Evolutionary conservation across 1,140 invertebrate genomes (phyloP).

Genomic region (Drosophila punjabiensis): DNA sequence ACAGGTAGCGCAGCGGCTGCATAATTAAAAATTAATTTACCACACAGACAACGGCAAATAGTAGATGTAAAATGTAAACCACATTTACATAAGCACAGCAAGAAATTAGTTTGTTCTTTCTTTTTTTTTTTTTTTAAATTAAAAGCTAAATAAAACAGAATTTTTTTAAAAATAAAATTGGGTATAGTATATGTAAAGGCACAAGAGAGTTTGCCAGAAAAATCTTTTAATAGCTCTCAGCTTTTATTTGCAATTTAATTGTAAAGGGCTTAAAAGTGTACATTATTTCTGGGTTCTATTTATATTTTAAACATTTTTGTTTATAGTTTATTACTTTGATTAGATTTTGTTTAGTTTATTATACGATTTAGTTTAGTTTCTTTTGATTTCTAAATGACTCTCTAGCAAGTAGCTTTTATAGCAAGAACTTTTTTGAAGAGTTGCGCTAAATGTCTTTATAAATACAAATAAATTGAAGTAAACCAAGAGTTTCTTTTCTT

Average conservation of each 20-base stretch:
- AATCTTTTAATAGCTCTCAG: background rate
- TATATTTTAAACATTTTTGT: background rate
- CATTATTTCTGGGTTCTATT: background rate
- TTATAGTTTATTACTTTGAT: background rate
- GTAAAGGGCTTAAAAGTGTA: background rate
- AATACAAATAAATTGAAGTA: background rate
- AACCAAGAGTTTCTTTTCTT: background rate
- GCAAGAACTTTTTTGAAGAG: background rate
- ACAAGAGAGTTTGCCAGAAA: background rate
- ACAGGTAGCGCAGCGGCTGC: slow-evolving; percentile 33
- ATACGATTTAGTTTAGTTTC: background rate
- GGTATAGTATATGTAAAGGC: background rate
- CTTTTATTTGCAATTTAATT: background rate
- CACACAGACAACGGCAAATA: slow-evolving; percentile 39
- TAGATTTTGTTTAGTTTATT: background rate
- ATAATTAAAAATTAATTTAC: slow-evolving; percentile 81
- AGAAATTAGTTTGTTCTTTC: background rate
- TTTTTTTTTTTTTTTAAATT: background rate
- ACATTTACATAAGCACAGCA: slow-evolving; percentile 10
- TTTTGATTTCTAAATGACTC: too few species aligned
- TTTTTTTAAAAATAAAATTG: background rate
- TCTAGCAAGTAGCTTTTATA: background rate
- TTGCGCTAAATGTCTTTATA: background rate
- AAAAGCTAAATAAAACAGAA: background rate
- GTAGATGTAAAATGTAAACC: slow-evolving; percentile 28